Percentiles rank a stretch among this genome's conserved stretches.
Conservation (phyloP, 2,797 vertebrate genomes). For the Taeniopygia guttata region DNA sequence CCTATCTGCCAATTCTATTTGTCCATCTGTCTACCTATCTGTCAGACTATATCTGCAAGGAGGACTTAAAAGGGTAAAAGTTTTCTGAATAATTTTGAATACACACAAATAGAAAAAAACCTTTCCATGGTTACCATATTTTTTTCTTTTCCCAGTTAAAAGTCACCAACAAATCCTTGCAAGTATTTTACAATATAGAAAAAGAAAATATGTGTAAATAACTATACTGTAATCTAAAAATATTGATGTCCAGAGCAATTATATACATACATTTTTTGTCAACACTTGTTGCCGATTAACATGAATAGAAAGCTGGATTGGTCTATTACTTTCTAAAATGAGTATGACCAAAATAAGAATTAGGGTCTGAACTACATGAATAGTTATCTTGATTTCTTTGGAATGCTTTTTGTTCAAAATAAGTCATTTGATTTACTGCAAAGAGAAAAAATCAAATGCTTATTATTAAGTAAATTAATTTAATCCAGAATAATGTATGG, state of each 20-base stretch:
- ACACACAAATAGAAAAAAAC: neutral
- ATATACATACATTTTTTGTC: neutral
- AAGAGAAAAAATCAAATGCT: neutral
- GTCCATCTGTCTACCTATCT: constrained; percentile 36
- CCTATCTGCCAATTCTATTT: constrained; percentile 18
- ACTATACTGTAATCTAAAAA: neutral
- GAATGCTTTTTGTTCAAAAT: neutral
- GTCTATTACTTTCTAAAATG: neutral
- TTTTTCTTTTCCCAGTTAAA: neutral
- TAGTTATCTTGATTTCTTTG: neutral
- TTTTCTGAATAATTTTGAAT: neutral
- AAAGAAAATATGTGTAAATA: neutral
- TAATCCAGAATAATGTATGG: neutral
- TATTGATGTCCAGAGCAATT: neutral
- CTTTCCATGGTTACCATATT: neutral
- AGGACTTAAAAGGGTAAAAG: neutral
- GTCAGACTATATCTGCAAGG: neutral
- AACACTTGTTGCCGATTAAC: neutral
- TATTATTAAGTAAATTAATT: neutral
- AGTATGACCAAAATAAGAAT: neutral
- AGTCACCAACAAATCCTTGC: neutral
- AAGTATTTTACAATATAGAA: neutral
- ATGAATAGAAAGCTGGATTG: neutral
- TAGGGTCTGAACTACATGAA: neutral
- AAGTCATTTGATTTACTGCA: neutral